Evolutionary conservation across 2,113 vertebrate genomes (phyloP).

Genomic region (Megaceryle torquata): DNA sequence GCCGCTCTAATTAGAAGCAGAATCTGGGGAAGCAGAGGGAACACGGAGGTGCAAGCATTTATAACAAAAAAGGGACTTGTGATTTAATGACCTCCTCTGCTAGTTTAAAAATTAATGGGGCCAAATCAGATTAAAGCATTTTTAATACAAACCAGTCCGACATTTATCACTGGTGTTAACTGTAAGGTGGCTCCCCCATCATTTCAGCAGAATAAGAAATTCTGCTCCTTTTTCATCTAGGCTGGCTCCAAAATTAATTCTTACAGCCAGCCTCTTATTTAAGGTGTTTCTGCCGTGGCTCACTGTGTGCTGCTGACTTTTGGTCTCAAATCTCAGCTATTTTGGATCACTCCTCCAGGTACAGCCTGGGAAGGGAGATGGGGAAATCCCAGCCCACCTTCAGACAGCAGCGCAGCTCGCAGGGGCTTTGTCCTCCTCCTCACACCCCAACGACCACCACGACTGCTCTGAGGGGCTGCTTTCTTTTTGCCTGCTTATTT

Average conservation of each 20-base stretch:
- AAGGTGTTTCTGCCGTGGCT: neutral
- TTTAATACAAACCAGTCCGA: constrained; percentile 53
- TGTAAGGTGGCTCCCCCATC: constrained; percentile 4
- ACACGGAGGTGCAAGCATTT: constrained; percentile 68
- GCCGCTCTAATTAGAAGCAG: constrained; percentile 74
- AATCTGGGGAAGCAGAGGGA: constrained; percentile 63
- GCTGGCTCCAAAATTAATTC: neutral
- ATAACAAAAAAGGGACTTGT: constrained; percentile 71
- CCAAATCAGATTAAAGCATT: constrained; percentile 66
- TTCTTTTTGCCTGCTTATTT: neutral
- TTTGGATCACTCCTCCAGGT: neutral
- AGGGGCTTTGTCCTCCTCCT: neutral
- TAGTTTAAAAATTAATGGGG: constrained; percentile 67
- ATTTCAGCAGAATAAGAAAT: constrained; percentile 8
- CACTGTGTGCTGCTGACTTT: fast-evolving
- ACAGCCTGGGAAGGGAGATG: neutral
- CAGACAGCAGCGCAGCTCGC: neutral
- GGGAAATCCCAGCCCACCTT: neutral
- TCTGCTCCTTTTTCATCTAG: neutral
- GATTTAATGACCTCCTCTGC: constrained; percentile 75
- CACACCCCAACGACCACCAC: fast-evolving
- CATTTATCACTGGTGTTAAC: constrained; percentile 52
- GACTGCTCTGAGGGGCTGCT: neutral
- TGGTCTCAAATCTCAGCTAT: neutral
- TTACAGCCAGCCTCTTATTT: neutral